Base-by-base conservation (phyloP, 1,140 invertebrate species). In the Samia ricini region DNA sequence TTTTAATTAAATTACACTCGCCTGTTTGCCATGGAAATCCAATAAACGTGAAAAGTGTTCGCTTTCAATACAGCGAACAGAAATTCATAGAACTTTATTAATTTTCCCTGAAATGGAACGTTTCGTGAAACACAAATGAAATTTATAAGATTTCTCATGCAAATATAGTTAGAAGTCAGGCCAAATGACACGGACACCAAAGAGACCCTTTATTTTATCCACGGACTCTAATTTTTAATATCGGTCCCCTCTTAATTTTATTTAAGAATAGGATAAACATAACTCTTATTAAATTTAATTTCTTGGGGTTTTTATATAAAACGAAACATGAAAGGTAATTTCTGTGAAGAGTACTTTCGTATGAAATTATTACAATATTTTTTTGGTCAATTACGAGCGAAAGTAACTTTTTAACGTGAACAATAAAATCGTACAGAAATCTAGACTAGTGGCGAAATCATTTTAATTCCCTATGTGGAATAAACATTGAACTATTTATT, bases 1-100 rank as follows among this genome's bases (percentile, higher is more conserved):
- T 42, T 42, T 42, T 42, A 42, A 42, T 42, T 42, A 42, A 42
- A 42, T 42, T 42, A 42, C 33, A 42, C n/a, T 42, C 10, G 33
- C 33, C 33, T 15, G 33, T 42, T 42, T 42, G 15, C 10, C n/a
- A 42, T 42, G 33, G 33, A 42, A 42, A 42, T 42, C 33, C 33
- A 42, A 42, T 42, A 42, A 42, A 42, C 33, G 33, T 42, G 33
- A 15, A 42, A 42, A 12, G 2, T 42, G 33, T 42, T 42, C 26
- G 10, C 10, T 42, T 42, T 42, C 33, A 15, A 42, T 42, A 15
- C 33, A 12, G 15, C 10, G 33, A 42, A n/a, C n/a, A n/a, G n/a
- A 12, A 42, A 42, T 42, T 42, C 33, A 12, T 42, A 15, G 12
- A 42, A 42, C 33, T 42, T 42, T 42, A 42, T 42, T 42, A 36